A percentile compares a stretch with the other conserved stretches of the same genome.
Evolutionary conservation across 2,888 invertebrate species (phyloP).

Genomic region (Alitta virens): DNA sequence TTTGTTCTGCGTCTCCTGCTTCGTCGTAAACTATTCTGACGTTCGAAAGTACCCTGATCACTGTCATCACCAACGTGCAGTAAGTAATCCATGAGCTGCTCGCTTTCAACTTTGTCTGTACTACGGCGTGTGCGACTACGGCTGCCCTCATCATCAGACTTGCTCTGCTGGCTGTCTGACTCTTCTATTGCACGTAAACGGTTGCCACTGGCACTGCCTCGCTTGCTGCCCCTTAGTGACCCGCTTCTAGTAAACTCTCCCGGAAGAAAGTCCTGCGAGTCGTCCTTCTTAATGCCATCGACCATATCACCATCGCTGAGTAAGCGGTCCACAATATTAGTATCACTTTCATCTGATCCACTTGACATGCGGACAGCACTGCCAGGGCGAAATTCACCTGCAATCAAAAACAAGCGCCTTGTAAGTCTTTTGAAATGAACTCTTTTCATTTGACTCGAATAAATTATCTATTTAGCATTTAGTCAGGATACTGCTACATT

Average conservation of each 20-base stretch:
- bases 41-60: conserved; percentile 32
- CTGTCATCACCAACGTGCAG: conserved; percentile 22
- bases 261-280: not conserved
- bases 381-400: conserved; percentile 8
- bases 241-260: conserved; percentile 18
- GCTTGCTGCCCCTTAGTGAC: conserved; percentile 10
- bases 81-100: conserved; percentile 31
- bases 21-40: conserved; percentile 41
- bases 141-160: conserved; percentile 9
- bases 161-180: not conserved
- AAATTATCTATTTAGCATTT: too few species aligned
- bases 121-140: conserved; percentile 20
- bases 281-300: not conserved
- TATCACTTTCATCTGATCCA: conserved; percentile 21
- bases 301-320: conserved; percentile 35
- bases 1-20: conserved; percentile 30
- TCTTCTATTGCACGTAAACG: conserved; percentile 20
- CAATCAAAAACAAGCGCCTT: not conserved
- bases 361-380: conserved; percentile 2
- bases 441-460: too few species aligned
- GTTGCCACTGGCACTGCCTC: conserved; percentile 8
- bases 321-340: conserved; percentile 46
- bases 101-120: conserved; percentile 26
- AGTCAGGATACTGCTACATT: too few species aligned
- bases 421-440: too few species aligned